Conservation (phyloP, 2,113 vertebrate genomes). For the Menura novaehollandiae region DNA sequence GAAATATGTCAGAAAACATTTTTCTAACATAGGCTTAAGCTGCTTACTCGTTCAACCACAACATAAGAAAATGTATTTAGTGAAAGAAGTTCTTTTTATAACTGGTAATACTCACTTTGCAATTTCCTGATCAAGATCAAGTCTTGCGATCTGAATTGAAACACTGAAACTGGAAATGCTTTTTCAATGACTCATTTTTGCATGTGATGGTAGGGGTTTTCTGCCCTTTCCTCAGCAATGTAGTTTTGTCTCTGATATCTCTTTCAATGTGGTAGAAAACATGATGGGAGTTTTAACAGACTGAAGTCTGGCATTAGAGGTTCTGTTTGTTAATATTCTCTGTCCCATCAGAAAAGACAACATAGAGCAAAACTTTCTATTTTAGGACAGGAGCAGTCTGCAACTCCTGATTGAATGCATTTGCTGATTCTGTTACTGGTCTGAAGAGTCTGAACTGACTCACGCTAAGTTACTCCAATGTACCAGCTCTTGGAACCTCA, state of each 20-base stretch:
- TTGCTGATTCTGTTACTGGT: not conserved
- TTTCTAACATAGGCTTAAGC: not conserved
- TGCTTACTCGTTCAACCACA: not conserved
- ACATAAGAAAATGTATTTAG: not conserved
- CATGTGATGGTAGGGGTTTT: not conserved
- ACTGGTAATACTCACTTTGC: not conserved
- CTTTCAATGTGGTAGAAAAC: not conserved
- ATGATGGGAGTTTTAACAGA: not conserved
- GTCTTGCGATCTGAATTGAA: not conserved
- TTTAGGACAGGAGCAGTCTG: not conserved
- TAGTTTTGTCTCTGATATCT: not conserved
- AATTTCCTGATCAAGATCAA: not conserved
- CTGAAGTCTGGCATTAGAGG: not conserved
- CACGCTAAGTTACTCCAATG: not conserved
- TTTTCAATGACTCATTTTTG: not conserved
- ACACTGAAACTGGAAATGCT: not conserved
- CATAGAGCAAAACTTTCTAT: not conserved
- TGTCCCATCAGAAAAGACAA: not conserved
- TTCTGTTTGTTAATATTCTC: not conserved
- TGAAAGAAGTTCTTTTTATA: not conserved
- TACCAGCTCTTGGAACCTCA: not conserved
- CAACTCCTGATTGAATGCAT: not conserved
- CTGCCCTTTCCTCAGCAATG: not conserved
- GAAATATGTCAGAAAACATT: not conserved
- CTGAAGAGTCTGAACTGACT: not conserved